Conservation (phyloP, 2,888 invertebrate genomes). For the Drosophila conformis region DNA sequence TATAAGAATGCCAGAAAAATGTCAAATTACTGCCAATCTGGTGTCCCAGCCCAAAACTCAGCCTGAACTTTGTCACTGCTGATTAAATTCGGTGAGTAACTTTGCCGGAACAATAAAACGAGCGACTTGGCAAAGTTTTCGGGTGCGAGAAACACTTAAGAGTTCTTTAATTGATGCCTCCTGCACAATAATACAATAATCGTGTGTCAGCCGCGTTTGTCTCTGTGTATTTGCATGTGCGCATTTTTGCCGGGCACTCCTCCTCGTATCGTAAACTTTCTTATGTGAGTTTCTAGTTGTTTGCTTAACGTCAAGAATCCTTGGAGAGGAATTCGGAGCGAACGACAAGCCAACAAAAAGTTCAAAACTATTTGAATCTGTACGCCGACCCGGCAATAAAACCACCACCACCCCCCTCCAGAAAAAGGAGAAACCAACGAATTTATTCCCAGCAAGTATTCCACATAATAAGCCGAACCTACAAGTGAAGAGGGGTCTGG, state of each 20-base stretch:
- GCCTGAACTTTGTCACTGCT: constrained; percentile 6
- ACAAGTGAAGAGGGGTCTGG: neutral
- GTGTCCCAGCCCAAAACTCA: neutral
- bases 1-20: neutral
- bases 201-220: constrained; percentile 29
- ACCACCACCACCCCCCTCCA: neutral
- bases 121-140: constrained; percentile 13
- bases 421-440: neutral
- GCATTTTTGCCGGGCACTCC: constrained; percentile 36
- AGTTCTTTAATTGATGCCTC: constrained; percentile 54
- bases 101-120: constrained; percentile 40
- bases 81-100: constrained; percentile 39
- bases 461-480: constrained; percentile 30
- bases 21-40: neutral
- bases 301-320: constrained; percentile 69
- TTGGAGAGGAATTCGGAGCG: constrained; percentile 43
- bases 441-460: constrained; percentile 41
- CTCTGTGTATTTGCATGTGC: constrained; percentile 68
- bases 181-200: constrained; percentile 5
- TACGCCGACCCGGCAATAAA: constrained; percentile 48
- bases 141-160: constrained; percentile 46
- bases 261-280: constrained; percentile 71
- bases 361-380: constrained; percentile 70
- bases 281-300: constrained; percentile 76
- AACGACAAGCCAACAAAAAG: constrained; percentile 50